Conservation (phyloP, 2,888 invertebrate species). For the Pogonocherus hispidulus region DNA sequence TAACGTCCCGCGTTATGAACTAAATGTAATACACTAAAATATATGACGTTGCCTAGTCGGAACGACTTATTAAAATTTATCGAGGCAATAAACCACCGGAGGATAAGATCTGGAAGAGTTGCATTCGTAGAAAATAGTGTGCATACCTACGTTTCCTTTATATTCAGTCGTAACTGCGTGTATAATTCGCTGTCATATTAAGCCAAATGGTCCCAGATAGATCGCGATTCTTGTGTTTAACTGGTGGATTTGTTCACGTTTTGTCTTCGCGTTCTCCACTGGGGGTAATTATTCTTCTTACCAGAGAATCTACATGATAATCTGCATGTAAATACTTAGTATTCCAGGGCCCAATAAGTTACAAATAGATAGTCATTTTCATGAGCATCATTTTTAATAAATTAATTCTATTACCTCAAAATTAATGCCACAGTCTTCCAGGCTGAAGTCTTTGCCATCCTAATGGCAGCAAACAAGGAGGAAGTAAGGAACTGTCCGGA, state of each 20-base stretch:
- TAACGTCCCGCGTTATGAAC: constrained; percentile 32
- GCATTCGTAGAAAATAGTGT: constrained; percentile 29
- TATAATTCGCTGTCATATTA: constrained; percentile 20
- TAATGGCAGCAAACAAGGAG: no score
- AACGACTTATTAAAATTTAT: constrained; percentile 38
- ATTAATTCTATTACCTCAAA: no score
- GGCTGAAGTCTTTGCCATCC: no score
- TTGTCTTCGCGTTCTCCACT: not conserved
- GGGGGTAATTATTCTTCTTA: constrained; percentile 1
- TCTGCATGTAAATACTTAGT: no score
- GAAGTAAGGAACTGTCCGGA: no score
- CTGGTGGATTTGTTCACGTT: not conserved
- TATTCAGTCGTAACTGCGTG: constrained; percentile 5
- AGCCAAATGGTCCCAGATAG: constrained; percentile 9
- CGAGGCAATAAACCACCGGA: constrained; percentile 27
- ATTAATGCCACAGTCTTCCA: no score
- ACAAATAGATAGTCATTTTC: no score
- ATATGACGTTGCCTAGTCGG: constrained; percentile 15
- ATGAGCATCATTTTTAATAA: no score
- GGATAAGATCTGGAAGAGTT: constrained; percentile 31
- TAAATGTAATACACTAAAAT: constrained; percentile 32
- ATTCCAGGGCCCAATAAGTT: no score
- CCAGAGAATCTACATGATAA: no score
- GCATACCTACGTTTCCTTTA: constrained; percentile 16
- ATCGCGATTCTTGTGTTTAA: constrained; percentile 11